These are phyloP conservation scores for Caenorhabditis angaria DNA, from an alignment of 2,888 invertebrate genomes.

Conservation along the genomic window DNA sequence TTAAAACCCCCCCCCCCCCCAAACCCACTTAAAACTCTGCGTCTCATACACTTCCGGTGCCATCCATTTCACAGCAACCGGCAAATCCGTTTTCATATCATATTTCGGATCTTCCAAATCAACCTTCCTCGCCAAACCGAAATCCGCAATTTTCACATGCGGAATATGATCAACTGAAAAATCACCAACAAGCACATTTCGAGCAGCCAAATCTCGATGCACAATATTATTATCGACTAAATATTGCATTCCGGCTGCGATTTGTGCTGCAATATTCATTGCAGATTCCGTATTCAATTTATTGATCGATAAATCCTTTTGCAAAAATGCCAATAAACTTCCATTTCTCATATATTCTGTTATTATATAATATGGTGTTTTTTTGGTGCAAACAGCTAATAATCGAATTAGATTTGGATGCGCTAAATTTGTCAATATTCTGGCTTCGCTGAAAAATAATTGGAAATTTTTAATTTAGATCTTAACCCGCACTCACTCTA, in stretches of 20 bases:
- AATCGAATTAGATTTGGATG: constrained; percentile 36
- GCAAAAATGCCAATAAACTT: constrained; percentile 25
- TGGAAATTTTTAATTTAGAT: not conserved
- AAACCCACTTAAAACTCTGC: constrained; percentile 25
- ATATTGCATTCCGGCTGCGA: constrained; percentile 40
- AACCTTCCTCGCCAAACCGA: constrained; percentile 31
- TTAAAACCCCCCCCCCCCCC: too few relatives aligned
- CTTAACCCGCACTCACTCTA: constrained; percentile 18
- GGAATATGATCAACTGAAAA: constrained; percentile 34
- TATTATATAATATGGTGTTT: constrained; percentile 33
- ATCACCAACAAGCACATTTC: constrained; percentile 44
- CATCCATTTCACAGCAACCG: constrained; percentile 38
- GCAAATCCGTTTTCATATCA: constrained; percentile 17
- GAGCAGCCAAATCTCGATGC: constrained; percentile 36
- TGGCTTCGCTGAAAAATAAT: constrained; percentile 32
- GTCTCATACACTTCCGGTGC: constrained; percentile 23
- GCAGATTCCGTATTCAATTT: constrained; percentile 5
- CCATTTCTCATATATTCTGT: constrained; percentile 41
- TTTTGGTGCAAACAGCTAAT: constrained; percentile 27
- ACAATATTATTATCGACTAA: constrained; percentile 24
- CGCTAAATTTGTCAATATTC: constrained; percentile 22
- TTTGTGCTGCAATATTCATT: constrained; percentile 38
- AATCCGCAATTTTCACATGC: constrained; percentile 38
- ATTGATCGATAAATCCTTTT: not conserved
- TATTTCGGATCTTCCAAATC: constrained; percentile 16